phyloP scores from a whole-genome alignment of 2,888 invertebrate genomes.

The Nomada flava region DNA sequence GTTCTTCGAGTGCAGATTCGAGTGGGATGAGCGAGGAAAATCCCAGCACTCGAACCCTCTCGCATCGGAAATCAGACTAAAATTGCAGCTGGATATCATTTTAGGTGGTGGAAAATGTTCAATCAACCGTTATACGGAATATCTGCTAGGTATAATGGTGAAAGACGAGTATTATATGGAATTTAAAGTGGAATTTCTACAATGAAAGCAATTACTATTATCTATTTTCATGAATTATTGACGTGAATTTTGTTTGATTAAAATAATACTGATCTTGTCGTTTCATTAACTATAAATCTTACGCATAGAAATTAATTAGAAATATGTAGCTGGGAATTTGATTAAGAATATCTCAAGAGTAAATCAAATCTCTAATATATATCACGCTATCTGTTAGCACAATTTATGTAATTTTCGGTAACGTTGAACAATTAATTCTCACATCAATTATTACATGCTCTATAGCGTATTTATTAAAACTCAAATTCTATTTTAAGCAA shows the following conservation, averaged over 20 bases:
- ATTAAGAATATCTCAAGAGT: no score
- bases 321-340: no score
- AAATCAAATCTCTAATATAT: no score
- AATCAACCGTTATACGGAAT: background rate
- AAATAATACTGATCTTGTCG: background rate
- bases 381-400: no score
- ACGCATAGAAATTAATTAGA: no score
- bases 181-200: background rate
- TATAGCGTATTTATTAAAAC: no score
- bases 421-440: background rate
- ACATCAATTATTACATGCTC: no score
- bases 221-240: background rate
- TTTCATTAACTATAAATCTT: no score
- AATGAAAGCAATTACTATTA: background rate
- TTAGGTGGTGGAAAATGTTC: slow-evolving; percentile 18
- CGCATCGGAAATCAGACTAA: slow-evolving; percentile 62
- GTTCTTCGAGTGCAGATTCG: slow-evolving; percentile 73
- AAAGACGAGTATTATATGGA: background rate
- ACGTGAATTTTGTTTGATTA: background rate
- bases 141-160: background rate
- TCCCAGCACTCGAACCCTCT: slow-evolving; percentile 65
- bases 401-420: background rate
- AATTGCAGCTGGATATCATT: slow-evolving; percentile 64
- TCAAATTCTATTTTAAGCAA: no score
- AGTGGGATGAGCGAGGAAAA: slow-evolving; percentile 72